Percentiles rank a stretch among this genome's conserved stretches.
phyloP scores from a whole-genome alignment of 2,888 invertebrate genomes.

The Flexamia atlantica region DNA sequence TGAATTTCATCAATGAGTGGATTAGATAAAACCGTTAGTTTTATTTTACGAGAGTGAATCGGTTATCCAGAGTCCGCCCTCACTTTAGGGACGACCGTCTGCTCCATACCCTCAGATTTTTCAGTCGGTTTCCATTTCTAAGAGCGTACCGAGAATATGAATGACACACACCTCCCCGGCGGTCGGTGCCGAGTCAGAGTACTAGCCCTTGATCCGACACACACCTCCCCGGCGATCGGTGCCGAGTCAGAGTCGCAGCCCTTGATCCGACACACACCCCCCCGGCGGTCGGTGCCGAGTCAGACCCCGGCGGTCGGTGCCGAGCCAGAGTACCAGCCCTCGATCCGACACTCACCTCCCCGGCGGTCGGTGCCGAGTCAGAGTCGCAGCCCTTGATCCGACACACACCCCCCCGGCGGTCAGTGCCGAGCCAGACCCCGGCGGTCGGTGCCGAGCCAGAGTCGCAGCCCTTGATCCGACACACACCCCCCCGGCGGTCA shows the following conservation, averaged over 20 bases:
- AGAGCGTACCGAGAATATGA: neutral
- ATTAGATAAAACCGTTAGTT: no score
- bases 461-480: no score
- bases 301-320: neutral
- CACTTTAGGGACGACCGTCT: no score
- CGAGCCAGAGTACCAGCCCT: no score
- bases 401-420: neutral
- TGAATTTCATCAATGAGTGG: no score
- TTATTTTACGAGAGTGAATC: no score
- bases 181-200: neutral
- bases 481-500: neutral
- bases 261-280: constrained; percentile 44
- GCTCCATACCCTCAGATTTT: no score
- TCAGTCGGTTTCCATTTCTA: neutral
- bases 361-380: neutral
- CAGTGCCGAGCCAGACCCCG: neutral
- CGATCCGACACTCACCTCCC: neutral
- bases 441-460: no score
- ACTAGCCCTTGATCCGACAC: constrained; percentile 33
- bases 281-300: constrained; percentile 32
- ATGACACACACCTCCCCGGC: neutral
- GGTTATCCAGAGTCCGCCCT: no score
- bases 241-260: neutral
- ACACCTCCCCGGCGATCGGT: constrained; percentile 27
- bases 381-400: no score